These are phyloP conservation scores for Microcebus jonahi DNA, from an alignment of 2,113 vertebrate genomes.

Conservation along the genomic window DNA sequence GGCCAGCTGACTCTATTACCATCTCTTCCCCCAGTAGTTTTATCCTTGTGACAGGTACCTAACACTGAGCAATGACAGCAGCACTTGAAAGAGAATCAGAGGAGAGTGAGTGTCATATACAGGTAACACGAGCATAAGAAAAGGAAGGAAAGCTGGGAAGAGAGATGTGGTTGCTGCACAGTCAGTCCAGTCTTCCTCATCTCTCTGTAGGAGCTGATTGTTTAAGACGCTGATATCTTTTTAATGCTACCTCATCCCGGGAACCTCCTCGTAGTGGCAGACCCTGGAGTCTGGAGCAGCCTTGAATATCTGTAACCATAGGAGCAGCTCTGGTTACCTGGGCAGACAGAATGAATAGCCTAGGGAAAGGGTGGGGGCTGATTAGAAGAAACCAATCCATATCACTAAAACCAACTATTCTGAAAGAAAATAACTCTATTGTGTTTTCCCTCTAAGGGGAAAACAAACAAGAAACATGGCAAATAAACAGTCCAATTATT, in stretches of 20 bases:
- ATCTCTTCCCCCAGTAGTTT: neutral
- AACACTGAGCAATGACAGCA: neutral
- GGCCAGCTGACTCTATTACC: neutral
- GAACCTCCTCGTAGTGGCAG: neutral
- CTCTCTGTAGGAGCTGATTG: neutral
- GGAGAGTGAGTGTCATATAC: neutral
- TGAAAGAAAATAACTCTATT: neutral
- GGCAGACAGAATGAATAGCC: neutral
- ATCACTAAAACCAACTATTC: constrained; percentile 7
- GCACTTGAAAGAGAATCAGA: neutral
- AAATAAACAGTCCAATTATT: constrained; percentile 48
- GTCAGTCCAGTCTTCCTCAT: neutral
- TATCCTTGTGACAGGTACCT: neutral
- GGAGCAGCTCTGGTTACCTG: neutral
- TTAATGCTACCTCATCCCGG: neutral
- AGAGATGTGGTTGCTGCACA: neutral
- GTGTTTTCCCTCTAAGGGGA: constrained; percentile 12
- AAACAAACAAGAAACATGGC: constrained; percentile 37
- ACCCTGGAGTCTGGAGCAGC: neutral
- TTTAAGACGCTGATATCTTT: neutral
- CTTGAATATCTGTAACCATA: neutral
- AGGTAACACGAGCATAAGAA: neutral
- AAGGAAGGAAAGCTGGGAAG: neutral
- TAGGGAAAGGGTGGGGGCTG: neutral
- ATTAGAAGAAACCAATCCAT: neutral